These are phyloP conservation scores for Helarctos malayanus DNA, from an alignment of 2,797 vertebrate species.

Conservation along the genomic window DNA sequence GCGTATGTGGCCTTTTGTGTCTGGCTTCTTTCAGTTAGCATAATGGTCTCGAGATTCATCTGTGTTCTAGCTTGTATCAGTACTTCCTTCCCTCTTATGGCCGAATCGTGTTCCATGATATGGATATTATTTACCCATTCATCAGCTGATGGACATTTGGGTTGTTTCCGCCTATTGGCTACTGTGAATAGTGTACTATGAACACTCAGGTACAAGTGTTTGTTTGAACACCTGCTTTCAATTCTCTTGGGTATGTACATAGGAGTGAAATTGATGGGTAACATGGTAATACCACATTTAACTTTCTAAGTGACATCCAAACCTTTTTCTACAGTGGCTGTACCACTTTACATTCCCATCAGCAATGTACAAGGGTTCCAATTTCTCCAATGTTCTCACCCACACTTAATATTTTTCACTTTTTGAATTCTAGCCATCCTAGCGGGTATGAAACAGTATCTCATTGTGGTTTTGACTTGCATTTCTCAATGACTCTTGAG, in stretches of 20 bases:
- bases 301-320: conserved; percentile 5
- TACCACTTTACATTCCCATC: background rate
- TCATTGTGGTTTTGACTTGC: background rate
- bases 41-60: background rate
- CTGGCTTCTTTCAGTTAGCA: background rate
- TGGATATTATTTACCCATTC: background rate
- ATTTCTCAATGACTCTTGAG: background rate
- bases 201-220: background rate
- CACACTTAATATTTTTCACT: background rate
- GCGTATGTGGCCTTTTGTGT: background rate
- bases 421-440: background rate
- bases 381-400: background rate
- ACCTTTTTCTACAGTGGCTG: background rate
- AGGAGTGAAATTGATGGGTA: background rate
- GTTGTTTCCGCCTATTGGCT: background rate
- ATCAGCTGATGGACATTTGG: background rate
- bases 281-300: background rate
- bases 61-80: background rate
- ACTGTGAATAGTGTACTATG: background rate
- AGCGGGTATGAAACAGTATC: background rate
- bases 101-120: background rate
- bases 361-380: background rate
- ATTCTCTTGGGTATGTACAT: background rate
- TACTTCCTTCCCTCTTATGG: background rate
- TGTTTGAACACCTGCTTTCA: background rate